Evolutionary conservation across 2,888 invertebrate genomes (phyloP).

Genomic region (Tipula helvola): DNA sequence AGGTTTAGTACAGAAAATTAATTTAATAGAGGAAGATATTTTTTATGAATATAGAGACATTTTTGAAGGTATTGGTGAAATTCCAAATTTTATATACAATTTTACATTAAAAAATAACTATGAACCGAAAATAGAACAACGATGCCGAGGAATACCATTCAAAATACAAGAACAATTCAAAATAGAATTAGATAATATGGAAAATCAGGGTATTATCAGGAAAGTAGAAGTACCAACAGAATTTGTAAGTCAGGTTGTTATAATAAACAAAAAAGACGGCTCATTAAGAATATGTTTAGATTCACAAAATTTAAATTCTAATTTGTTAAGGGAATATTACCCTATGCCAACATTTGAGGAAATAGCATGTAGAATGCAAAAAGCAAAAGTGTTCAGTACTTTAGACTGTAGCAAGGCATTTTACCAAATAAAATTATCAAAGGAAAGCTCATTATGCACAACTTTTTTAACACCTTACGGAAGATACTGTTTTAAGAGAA

Average conservation of each 20-base stretch:
- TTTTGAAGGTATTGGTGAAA: not conserved
- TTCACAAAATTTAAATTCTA: not conserved
- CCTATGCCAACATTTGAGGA: too few species aligned
- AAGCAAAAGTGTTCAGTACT: not conserved
- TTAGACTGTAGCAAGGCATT: not conserved
- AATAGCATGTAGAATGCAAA: not conserved
- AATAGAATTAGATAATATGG: not conserved
- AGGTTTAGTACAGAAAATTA: not conserved
- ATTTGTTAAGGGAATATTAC: not conserved
- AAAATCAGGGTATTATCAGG: not conserved
- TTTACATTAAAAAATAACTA: not conserved
- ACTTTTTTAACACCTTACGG: slow-evolving; percentile 11
- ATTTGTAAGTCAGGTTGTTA: not conserved
- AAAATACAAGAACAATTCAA: not conserved
- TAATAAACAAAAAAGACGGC: not conserved
- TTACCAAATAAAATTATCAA: not conserved
- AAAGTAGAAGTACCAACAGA: not conserved
- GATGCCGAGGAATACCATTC: not conserved
- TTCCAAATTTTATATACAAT: not conserved
- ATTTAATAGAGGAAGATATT: not conserved
- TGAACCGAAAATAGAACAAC: too few species aligned
- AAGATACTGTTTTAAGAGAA: too few species aligned
- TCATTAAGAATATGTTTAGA: not conserved
- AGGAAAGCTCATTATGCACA: not conserved
- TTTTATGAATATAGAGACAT: not conserved